Evolutionary conservation across 2,113 vertebrate genomes (phyloP).

Genomic region (Tenebrosternarchus preto): DNA sequence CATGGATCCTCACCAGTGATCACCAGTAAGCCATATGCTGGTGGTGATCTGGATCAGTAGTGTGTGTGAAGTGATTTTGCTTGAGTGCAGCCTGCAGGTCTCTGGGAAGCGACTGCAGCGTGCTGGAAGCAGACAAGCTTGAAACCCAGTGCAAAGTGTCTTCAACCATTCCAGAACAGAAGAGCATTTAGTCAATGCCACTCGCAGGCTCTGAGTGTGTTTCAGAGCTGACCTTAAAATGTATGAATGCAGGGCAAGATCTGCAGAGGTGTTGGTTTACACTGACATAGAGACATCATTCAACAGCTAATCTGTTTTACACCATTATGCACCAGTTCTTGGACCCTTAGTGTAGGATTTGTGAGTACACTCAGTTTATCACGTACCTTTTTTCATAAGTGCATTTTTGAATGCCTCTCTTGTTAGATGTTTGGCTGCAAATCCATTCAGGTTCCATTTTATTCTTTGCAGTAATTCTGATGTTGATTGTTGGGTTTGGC

Average conservation of each 20-base stretch:
- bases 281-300: neutral
- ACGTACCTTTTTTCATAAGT: too few species aligned
- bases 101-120: neutral
- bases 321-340: neutral
- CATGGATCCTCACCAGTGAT: neutral
- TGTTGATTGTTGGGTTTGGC: too few species aligned
- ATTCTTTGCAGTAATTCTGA: too few species aligned
- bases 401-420: too few species aligned
- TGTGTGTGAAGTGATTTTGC: conserved; percentile 1
- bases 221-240: neutral
- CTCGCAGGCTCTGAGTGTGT: neutral
- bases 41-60: neutral
- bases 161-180: neutral
- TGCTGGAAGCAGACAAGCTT: neutral
- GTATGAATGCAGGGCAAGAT: neutral
- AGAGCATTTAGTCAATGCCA: neutral
- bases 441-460: too few species aligned
- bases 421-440: too few species aligned
- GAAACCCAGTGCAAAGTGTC: neutral
- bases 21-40: neutral
- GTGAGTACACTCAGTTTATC: neutral
- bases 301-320: neutral
- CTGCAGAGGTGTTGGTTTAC: neutral
- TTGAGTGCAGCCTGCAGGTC: neutral
- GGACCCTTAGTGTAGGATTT: neutral